A percentile compares a stretch with the other conserved stretches of the same genome.
phyloP scores from a whole-genome alignment of 35 echinoderm and acorn worm genomes.

The Amphiura filiformis region DNA sequence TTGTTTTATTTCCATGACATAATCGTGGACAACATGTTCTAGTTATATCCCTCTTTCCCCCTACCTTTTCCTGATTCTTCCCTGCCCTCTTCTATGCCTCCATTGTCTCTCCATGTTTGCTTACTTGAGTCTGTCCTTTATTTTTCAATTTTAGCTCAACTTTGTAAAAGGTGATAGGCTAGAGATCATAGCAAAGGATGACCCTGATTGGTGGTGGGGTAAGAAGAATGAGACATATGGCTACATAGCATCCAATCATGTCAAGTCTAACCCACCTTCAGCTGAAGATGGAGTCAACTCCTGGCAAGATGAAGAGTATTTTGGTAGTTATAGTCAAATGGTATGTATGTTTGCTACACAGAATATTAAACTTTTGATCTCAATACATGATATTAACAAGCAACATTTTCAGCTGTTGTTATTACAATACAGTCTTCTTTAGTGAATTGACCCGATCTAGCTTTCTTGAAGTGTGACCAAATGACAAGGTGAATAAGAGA shows the following conservation, averaged over 20 bases:
- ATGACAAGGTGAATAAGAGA: too few species aligned
- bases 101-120: too few species aligned
- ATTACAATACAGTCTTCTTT: neutral
- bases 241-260: constrained; percentile 51
- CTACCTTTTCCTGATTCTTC: too few species aligned
- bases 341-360: constrained; percentile 44
- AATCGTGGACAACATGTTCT: too few species aligned
- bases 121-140: neutral
- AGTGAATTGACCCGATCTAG: neutral
- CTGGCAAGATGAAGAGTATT: constrained; percentile 88
- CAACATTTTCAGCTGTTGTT: neutral
- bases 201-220: constrained; percentile 63
- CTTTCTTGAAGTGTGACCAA: too few species aligned
- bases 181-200: constrained; percentile 36
- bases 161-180: constrained; percentile 45
- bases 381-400: neutral
- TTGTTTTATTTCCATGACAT: too few species aligned
- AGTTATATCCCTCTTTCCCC: too few species aligned
- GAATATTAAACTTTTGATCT: neutral
- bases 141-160: constrained; percentile 22
- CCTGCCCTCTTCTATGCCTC: too few species aligned
- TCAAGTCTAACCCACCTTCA: constrained; percentile 7
- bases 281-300: neutral
- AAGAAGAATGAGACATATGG: constrained; percentile 12
- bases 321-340: constrained; percentile 72